phyloP scores from a whole-genome alignment of 2,113 vertebrate genomes.

The Zapus hudsonius region DNA sequence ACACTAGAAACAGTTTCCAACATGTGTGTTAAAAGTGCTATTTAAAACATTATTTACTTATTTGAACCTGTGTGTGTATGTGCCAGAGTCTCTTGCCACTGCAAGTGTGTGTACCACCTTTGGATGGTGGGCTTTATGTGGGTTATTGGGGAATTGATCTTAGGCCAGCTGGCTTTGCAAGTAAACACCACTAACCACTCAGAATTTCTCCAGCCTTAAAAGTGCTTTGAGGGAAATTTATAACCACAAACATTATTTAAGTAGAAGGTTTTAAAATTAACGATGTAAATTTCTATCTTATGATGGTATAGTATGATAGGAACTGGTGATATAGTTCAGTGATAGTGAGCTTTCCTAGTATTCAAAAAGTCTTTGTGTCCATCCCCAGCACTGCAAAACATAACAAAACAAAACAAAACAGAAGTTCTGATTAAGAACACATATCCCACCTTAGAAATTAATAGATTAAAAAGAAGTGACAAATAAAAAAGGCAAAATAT shows the following conservation, averaged over 20 bases:
- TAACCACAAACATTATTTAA: neutral
- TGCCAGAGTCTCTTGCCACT: too few relatives aligned
- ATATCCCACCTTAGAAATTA: neutral
- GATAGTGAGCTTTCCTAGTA: neutral
- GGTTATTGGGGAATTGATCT: too few relatives aligned
- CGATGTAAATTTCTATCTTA: neutral
- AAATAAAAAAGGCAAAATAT: constrained; percentile 1
- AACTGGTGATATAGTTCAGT: neutral
- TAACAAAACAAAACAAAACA: neutral
- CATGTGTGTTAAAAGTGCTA: neutral
- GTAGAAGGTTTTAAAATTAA: constrained; percentile 13
- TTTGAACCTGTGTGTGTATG: too few relatives aligned
- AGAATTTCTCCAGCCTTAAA: too few relatives aligned
- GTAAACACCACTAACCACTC: too few relatives aligned
- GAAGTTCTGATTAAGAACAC: neutral
- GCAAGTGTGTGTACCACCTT: too few relatives aligned
- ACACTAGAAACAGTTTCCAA: neutral
- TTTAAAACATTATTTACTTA: neutral
- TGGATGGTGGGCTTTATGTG: too few relatives aligned
- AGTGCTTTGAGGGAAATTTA: neutral
- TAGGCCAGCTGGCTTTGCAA: too few relatives aligned
- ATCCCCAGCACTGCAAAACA: neutral
- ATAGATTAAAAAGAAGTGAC: too few relatives aligned
- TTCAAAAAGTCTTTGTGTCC: neutral
- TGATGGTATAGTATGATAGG: neutral